phyloP scores from a whole-genome alignment of 1,140 invertebrate species.

The Drosophila tristis region DNA sequence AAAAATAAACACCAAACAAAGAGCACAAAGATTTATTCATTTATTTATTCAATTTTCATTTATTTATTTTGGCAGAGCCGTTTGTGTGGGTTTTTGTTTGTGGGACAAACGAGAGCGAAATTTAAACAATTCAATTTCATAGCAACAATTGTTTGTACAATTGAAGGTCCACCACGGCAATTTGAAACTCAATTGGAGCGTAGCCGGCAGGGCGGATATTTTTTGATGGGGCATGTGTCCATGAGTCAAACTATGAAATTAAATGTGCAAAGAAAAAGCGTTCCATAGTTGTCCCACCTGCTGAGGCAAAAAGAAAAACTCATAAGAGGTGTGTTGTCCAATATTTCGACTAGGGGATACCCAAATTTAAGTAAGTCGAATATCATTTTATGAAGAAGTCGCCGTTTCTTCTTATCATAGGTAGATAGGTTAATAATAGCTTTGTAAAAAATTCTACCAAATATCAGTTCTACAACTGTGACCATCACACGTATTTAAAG shows the following conservation, averaged over 20 bases:
- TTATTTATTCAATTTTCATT: slow-evolving; percentile 38
- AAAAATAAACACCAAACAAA: slow-evolving; percentile 22
- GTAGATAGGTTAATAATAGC: too few relatives aligned
- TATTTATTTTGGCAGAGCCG: slow-evolving; percentile 48
- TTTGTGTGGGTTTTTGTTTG: slow-evolving; percentile 47
- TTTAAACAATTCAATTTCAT: slow-evolving; percentile 68
- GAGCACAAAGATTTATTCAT: slow-evolving; percentile 25
- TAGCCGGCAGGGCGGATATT: slow-evolving; percentile 4
- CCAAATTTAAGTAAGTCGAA: too few relatives aligned
- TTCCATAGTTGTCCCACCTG: slow-evolving; percentile 54
- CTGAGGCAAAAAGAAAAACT: slow-evolving; percentile 28
- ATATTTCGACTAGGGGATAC: background rate
- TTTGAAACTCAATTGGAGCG: slow-evolving; percentile 52
- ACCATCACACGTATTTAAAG: too few relatives aligned
- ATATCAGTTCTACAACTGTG: too few relatives aligned
- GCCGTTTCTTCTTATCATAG: too few relatives aligned
- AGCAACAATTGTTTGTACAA: slow-evolving; percentile 44
- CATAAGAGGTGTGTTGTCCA: background rate
- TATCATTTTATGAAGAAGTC: too few relatives aligned
- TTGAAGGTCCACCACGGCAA: slow-evolving; percentile 40
- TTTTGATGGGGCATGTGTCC: slow-evolving; percentile 24
- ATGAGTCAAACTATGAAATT: slow-evolving; percentile 35
- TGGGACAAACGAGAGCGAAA: slow-evolving; percentile 50
- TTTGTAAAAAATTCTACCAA: too few relatives aligned
- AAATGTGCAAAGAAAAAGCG: slow-evolving; percentile 13